Evolutionary conservation across 2,888 invertebrate genomes (phyloP).

Genomic region (Brachypalpus laphriformis): DNA sequence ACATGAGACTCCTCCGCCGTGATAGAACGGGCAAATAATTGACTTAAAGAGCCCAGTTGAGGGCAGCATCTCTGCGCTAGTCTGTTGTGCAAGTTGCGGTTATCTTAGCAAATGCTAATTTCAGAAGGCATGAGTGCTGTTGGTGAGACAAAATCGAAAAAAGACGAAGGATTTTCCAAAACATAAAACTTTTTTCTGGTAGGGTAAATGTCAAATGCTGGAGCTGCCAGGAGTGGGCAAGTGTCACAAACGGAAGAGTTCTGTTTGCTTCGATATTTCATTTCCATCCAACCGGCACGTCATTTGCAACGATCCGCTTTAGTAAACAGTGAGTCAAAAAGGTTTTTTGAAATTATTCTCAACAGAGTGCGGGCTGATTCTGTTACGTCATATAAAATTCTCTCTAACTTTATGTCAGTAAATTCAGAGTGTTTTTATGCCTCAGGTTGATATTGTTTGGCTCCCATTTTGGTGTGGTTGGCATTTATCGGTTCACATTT

Average conservation of each 20-base stretch:
- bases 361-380: no score
- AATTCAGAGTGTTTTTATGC: no score
- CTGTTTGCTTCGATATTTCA: no score
- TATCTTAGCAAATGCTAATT: background rate
- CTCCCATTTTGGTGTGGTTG: no score
- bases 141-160: background rate
- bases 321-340: no score
- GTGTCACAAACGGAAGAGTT: background rate
- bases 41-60: constrained; percentile 94
- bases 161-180: constrained; percentile 24
- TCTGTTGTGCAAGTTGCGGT: background rate
- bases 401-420: no score
- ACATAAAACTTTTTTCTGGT: constrained; percentile 31
- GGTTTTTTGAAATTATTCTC: no score
- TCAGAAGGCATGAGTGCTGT: constrained; percentile 4
- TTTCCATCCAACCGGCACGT: no score
- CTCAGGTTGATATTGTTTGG: no score
- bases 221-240: constrained; percentile 12
- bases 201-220: constrained; percentile 39
- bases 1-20: constrained; percentile 87
- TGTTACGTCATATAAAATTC: no score
- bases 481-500: no score
- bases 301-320: no score
- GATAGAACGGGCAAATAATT: constrained; percentile 93
- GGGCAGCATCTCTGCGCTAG: constrained; percentile 89